These are phyloP conservation scores for Hirtodrosophila histrioides DNA, from an alignment of 2,888 invertebrate species.

Conservation along the genomic window DNA sequence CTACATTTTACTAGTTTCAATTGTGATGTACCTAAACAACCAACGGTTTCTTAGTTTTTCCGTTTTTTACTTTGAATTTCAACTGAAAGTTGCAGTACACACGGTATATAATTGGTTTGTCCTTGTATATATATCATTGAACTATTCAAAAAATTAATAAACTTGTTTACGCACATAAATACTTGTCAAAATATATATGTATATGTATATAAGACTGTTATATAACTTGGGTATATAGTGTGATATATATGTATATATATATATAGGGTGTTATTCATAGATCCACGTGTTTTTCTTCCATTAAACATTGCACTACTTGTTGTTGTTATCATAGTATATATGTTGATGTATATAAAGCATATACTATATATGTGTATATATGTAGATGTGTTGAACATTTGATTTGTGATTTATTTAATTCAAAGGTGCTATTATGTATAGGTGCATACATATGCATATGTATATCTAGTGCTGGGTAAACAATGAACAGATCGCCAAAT, in stretches of 20 bases:
- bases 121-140: conserved; percentile 25
- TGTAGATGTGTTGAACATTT: conserved; percentile 7
- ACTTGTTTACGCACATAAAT: conserved; percentile 48
- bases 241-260: conserved; percentile 1
- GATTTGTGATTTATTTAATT: conserved; percentile 49
- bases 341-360: conserved; percentile 12
- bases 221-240: conserved; percentile 14
- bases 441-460: conserved; percentile 16
- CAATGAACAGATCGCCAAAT: conserved; percentile 12
- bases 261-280: conserved; percentile 11
- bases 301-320: conserved; percentile 32
- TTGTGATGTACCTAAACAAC: conserved; percentile 41
- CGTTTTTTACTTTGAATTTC: not conserved
- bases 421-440: conserved; percentile 24
- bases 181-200: conserved; percentile 37
- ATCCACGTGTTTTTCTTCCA: not conserved
- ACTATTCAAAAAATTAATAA: conserved; percentile 52
- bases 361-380: not conserved
- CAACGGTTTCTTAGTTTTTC: conserved; percentile 24
- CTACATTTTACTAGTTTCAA: conserved; percentile 47
- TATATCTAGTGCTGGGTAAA: conserved; percentile 1
- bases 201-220: conserved; percentile 13
- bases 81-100: conserved; percentile 2
- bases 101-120: conserved; percentile 16
- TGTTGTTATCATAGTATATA: not conserved